Percentiles rank a stretch among this genome's conserved stretches.
Evolutionary conservation across 2,113 vertebrate species (phyloP).

Genomic region (Mionectes macconnelli): DNA sequence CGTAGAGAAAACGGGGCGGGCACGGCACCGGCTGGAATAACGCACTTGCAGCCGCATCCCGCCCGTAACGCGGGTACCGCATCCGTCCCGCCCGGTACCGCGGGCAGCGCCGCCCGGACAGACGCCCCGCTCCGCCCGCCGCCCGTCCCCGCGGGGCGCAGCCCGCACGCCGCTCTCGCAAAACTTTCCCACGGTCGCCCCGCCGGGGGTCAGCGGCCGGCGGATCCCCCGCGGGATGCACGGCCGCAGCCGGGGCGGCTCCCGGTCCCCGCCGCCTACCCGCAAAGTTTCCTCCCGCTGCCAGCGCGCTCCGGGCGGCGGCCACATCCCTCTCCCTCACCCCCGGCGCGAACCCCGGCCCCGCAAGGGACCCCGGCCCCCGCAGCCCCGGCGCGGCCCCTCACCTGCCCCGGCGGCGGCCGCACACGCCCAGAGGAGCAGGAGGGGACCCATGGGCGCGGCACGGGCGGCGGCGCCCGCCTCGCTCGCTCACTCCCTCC

Average conservation of each 20-base stretch:
- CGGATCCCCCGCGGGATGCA: background rate
- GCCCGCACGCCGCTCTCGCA: background rate
- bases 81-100: too few species aligned
- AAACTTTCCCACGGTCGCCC: background rate
- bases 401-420: constrained; percentile 82
- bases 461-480: constrained; percentile 16
- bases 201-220: background rate
- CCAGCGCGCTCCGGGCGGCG: too few species aligned
- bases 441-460: constrained; percentile 78
- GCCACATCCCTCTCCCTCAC: too few species aligned
- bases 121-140: background rate
- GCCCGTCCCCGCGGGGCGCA: background rate
- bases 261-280: background rate
- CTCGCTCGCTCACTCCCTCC: background rate
- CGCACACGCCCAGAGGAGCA: constrained; percentile 77
- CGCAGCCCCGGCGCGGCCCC: background rate
- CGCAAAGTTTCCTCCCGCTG: background rate
- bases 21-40: background rate
- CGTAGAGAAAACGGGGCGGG: accelerated
- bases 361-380: too few species aligned
- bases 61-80: background rate
- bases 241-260: background rate
- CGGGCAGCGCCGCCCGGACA: background rate
- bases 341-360: background rate
- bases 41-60: background rate